phyloP scores from a whole-genome alignment of 2,797 vertebrate genomes.

The Gallinago solitaria region DNA sequence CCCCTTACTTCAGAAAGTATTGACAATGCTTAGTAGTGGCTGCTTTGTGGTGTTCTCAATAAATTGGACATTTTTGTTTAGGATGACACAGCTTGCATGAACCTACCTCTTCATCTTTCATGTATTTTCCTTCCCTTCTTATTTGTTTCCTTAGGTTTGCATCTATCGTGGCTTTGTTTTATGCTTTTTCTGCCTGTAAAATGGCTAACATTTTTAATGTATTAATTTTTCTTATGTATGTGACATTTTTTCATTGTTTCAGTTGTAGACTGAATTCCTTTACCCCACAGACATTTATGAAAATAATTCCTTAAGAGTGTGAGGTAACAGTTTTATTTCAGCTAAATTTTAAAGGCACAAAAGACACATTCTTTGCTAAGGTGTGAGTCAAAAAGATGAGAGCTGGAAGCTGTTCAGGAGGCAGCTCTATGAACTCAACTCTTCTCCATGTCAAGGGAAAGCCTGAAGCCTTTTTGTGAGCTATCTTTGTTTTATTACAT shows the following conservation, averaged over 20 bases:
- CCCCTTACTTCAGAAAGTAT: background rate
- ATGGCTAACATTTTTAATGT: background rate
- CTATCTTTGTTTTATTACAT: background rate
- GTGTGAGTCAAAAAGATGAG: background rate
- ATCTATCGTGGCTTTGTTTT: background rate
- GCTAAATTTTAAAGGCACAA: background rate
- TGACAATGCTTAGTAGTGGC: rapidly evolving
- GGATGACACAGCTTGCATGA: background rate
- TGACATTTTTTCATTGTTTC: background rate
- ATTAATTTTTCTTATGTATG: background rate
- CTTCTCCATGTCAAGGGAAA: background rate
- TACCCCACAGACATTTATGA: background rate
- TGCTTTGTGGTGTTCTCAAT: background rate
- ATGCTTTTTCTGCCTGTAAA: background rate
- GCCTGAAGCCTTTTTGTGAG: background rate
- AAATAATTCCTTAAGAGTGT: background rate
- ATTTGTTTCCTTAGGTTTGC: background rate
- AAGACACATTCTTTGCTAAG: background rate
- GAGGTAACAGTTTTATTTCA: background rate
- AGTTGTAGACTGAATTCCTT: background rate
- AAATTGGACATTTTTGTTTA: background rate
- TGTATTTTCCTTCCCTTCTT: background rate
- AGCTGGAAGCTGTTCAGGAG: background rate
- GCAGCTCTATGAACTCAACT: background rate
- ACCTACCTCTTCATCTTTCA: background rate